These are phyloP conservation scores for Setophaga kirtlandii DNA, from an alignment of 2,113 vertebrate species.

Conservation along the genomic window DNA sequence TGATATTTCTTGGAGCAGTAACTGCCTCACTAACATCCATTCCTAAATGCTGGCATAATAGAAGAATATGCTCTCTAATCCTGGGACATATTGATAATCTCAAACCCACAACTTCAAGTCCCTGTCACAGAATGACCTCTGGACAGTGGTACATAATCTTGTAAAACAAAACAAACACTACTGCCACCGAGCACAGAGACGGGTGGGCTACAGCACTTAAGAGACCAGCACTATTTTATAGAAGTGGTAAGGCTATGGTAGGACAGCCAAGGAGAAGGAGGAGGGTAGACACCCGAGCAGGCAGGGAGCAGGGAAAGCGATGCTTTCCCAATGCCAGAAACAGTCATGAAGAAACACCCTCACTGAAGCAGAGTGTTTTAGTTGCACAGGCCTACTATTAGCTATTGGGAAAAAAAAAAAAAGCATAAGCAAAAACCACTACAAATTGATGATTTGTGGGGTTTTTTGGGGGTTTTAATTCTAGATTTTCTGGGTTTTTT, in stretches of 20 bases:
- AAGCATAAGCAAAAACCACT: not conserved
- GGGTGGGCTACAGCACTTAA: not conserved
- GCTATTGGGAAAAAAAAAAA: not conserved
- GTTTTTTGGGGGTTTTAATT: fast-evolving
- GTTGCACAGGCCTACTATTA: not conserved
- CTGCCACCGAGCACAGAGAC: not conserved
- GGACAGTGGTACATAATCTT: not conserved
- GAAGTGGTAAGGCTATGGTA: not conserved
- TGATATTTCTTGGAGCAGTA: not conserved
- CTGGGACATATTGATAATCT: not conserved
- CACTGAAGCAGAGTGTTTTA: not conserved
- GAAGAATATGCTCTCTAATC: not conserved
- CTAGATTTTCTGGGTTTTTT: not conserved
- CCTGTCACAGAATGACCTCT: not conserved
- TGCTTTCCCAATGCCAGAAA: not conserved
- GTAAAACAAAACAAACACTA: conserved; percentile 1
- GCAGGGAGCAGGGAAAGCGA: not conserved
- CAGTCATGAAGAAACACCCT: not conserved
- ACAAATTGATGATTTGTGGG: not conserved
- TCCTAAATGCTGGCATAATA: not conserved
- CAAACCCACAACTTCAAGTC: not conserved
- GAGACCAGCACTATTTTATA: not conserved
- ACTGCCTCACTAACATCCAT: not conserved
- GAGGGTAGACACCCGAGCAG: not conserved
- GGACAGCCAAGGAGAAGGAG: not conserved